Base-by-base conservation (phyloP, 1,140 invertebrate genomes). In the Pemphigus obesinymphae region DNA sequence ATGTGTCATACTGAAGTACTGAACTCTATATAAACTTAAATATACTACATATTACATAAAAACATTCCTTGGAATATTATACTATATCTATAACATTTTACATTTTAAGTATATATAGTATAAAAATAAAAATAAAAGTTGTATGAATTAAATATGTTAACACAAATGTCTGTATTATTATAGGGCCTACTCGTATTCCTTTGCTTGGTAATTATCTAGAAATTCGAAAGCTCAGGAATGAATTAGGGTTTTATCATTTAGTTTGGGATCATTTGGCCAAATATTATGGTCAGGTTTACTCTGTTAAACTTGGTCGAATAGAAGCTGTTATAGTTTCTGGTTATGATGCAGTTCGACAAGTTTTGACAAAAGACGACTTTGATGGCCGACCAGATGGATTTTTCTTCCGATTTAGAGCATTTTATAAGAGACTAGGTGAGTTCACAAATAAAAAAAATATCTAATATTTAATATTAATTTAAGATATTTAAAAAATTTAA, bases 301-400 rank as follows among this genome's bases (percentile, higher is more conserved):
- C 89, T 13, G 76, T 90, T 13, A 88, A 89, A 83, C 84, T 92
- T 31, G 93, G 92, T 1, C 86, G 86, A 13, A 87, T 90, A 55
- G 87, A 89, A 37, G 85, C 93, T 0, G 89, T 93, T 2, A 85
- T 91, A 7, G 88, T 93, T 1, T 91, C 89, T n/a, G 90, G 90
- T 0, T 87, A 89, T 82, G 88, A 91, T 55, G 86, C 89, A 2
- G 89, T 92, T 0, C 91, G 89, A 83, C 90, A 92, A 84, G 89
- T 90, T 10, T 87, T 91, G 2, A 86, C 87, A 2, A 88, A 87
- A 50, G 90, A 92, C 10, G 90, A 92, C 61, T 92, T 93, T 82
- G 89, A 91, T 61, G 92, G 90, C 5, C 88, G 93, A 82, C 93
- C 93, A 0, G 89, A 91, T 85, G 91, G 92, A 72, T 92, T 92